Percentiles rank a stretch among this genome's conserved stretches.
Conservation (phyloP, 2,888 invertebrate species). For the Lasioglossum calceatum region DNA sequence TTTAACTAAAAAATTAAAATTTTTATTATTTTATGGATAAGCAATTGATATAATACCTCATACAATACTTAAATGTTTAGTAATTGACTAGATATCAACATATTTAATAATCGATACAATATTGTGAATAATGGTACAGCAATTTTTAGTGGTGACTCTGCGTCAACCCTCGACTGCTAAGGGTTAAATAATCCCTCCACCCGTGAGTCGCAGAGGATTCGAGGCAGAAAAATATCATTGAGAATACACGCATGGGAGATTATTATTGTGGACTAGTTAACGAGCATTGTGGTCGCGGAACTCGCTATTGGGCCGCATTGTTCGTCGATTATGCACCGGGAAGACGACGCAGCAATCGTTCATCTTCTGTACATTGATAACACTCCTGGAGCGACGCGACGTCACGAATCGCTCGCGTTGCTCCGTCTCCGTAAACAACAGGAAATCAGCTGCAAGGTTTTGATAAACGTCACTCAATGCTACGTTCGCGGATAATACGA, state of each 20-base stretch:
- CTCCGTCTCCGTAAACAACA: conserved; percentile 25
- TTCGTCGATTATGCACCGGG: conserved; percentile 46
- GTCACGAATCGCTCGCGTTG: conserved; percentile 15
- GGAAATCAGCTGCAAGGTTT: conserved; percentile 34
- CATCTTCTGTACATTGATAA: conserved; percentile 31
- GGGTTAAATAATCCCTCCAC: no score
- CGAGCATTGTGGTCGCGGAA: conserved; percentile 42
- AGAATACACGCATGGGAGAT: conserved; percentile 6
- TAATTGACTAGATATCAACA: no score
- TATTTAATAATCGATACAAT: no score
- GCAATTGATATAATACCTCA: no score
- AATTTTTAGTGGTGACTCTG: no score
- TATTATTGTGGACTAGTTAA: conserved; percentile 41
- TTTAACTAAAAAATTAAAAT: no score
- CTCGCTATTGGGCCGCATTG: conserved; percentile 42
- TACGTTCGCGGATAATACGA: not conserved
- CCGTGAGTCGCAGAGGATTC: not conserved
- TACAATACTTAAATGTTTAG: no score
- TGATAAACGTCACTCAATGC: conserved; percentile 46
- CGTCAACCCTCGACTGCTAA: no score
- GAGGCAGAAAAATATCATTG: conserved; percentile 8
- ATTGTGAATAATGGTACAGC: no score
- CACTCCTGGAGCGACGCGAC: not conserved
- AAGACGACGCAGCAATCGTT: conserved; percentile 9
- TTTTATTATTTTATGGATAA: no score